These are phyloP conservation scores for Liopterus haemorrhoidalis DNA, from an alignment of 2,888 invertebrate genomes.

Conservation along the genomic window DNA sequence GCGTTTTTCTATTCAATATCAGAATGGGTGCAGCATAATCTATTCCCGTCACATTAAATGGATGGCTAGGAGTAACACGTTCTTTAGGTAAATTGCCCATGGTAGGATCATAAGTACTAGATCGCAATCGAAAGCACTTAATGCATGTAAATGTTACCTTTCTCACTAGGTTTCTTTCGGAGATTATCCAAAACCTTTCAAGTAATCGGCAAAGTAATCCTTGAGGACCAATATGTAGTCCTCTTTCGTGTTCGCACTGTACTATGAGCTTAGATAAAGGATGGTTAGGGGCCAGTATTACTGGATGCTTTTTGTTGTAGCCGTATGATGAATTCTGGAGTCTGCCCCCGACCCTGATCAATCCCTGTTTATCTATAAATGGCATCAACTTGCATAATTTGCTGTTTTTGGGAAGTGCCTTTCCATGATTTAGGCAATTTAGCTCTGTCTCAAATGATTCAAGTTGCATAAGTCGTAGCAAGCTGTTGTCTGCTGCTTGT, in stretches of 20 bases:
- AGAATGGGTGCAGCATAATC: too few species aligned
- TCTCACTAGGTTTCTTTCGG: neutral
- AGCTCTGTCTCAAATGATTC: too few species aligned
- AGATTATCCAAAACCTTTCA: neutral
- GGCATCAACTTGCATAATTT: too few species aligned
- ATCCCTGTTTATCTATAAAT: neutral
- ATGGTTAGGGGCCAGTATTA: neutral
- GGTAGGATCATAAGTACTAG: too few species aligned
- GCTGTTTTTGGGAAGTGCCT: too few species aligned
- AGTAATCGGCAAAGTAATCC: neutral
- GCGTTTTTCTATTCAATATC: too few species aligned
- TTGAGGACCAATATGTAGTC: conserved; percentile 4
- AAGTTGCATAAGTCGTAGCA: too few species aligned
- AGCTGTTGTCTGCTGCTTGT: too few species aligned
- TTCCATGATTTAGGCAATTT: too few species aligned
- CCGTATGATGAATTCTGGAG: neutral
- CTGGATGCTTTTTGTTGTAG: conserved; percentile 6
- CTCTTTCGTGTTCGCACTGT: neutral
- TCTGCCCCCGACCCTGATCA: conserved; percentile 4
- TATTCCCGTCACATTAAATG: too few species aligned
- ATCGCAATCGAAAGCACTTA: conserved; percentile 4
- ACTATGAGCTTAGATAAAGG: conserved; percentile 4
- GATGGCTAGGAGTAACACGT: too few species aligned
- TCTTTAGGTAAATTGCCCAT: too few species aligned
- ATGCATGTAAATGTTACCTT: conserved; percentile 6